These are phyloP conservation scores for Mechanitis messenoides DNA, from an alignment of 2,888 invertebrate species.

Conservation along the genomic window DNA sequence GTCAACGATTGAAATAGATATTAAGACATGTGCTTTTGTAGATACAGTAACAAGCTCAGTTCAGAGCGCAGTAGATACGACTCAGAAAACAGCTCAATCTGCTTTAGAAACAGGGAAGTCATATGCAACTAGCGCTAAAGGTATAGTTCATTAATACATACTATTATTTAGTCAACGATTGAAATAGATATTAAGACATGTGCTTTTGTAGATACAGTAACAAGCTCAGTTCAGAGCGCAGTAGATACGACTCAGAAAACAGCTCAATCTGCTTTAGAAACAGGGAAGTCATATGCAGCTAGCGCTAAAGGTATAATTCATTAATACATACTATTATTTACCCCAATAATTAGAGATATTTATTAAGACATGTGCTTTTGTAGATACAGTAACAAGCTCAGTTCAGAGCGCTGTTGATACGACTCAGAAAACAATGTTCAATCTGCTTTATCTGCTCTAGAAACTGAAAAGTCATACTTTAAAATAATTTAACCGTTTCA, in stretches of 20 bases:
- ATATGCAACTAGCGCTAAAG: conserved; percentile 42
- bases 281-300: conserved; percentile 48
- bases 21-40: conserved; percentile 23
- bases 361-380: conserved; percentile 19
- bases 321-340: too few relatives aligned
- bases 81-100: conserved; percentile 45
- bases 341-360: not conserved
- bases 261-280: conserved; percentile 46
- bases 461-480: conserved; percentile 30
- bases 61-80: conserved; percentile 45
- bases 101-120: conserved; percentile 29
- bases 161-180: not conserved
- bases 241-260: conserved; percentile 44
- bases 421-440: conserved; percentile 43
- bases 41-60: conserved; percentile 50
- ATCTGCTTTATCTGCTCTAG: conserved; percentile 34
- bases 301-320: conserved; percentile 40
- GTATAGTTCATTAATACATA: conserved; percentile 27
- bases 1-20: not conserved
- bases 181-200: conserved; percentile 20
- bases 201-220: conserved; percentile 49
- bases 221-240: conserved; percentile 34
- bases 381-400: conserved; percentile 41
- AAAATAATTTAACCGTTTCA: too few relatives aligned
- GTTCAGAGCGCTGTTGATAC: conserved; percentile 32